Evolutionary conservation across 2,113 vertebrate genomes (phyloP).

Genomic region (Poecilia latipinna): DNA sequence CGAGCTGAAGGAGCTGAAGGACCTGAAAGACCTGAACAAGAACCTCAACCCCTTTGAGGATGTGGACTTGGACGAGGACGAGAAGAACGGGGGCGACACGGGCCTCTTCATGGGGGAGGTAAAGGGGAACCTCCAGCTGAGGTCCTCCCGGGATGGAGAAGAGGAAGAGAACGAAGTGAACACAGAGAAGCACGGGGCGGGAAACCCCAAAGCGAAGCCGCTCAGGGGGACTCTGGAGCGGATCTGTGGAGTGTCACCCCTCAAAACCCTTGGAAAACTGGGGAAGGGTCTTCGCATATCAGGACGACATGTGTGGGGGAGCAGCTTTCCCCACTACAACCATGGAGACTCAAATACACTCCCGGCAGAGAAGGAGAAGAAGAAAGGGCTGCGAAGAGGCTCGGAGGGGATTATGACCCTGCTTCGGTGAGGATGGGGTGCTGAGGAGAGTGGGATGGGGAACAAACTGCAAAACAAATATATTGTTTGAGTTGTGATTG

Average conservation of each 20-base stretch:
- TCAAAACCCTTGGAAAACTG: constrained; percentile 85
- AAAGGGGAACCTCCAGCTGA: constrained; percentile 63
- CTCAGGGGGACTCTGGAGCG: constrained; percentile 86
- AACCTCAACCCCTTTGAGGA: constrained; percentile 87
- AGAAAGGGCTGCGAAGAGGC: constrained; percentile 72
- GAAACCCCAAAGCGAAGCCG: constrained; percentile 73
- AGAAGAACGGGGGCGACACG: constrained; percentile 66
- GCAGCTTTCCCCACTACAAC: constrained; percentile 66
- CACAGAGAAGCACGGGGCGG: constrained; percentile 70
- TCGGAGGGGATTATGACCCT: constrained; percentile 88
- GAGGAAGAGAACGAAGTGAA: constrained; percentile 82
- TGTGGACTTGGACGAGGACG: constrained; percentile 69
- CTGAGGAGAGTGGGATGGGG: not conserved
- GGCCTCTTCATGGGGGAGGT: constrained; percentile 71
- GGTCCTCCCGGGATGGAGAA: constrained; percentile 74
- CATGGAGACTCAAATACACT: constrained; percentile 76
- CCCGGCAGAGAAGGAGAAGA: constrained; percentile 70
- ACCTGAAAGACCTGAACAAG: constrained; percentile 73
- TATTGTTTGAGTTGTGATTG: too few relatives aligned
- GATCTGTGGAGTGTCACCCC: constrained; percentile 84
- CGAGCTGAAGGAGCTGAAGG: constrained; percentile 65
- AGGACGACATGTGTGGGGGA: constrained; percentile 75
- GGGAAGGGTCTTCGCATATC: constrained; percentile 81
- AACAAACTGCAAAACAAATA: too few relatives aligned
- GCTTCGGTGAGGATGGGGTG: constrained; percentile 66